Base-by-base conservation (phyloP, 2,797 vertebrate species). In the Tauraco hartlaubi region DNA sequence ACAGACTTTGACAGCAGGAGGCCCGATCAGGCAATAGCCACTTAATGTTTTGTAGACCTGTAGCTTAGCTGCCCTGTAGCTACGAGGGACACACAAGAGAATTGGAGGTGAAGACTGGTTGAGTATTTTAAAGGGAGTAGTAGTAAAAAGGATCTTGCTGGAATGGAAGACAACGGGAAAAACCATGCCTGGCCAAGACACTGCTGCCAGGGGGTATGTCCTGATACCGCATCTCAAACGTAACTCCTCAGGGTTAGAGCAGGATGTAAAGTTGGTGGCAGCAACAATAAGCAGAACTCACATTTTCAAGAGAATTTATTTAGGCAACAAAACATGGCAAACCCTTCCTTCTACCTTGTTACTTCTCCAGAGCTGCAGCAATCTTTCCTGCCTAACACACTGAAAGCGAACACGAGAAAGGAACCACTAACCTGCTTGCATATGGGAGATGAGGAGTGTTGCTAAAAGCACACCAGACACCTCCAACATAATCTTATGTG, bases 1-100 rank as follows among this genome's bases (percentile, higher is more conserved):
- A 71, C 14, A 37, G 68, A 33, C 35, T 41, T 4, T 6, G 48
- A 35, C 29, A 78, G 72, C 0, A 0, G 54, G 35, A 67, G 25
- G 35, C 33, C 33, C 0, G 2, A 48, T 20, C n/a, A 21, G 41
- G 29, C 1, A 0, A 19, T 15, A 26, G 8, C 31, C 13, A 43
- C 29, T 10, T 15, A 33, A 39, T 0, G 2, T 77, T 85, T 49
- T 69, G 16, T 6, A 68, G 63, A 74, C 16, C 18, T 64, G 46
- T 37, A 78, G 16, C 31, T 59, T 23, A 55, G 73, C 49, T 71
- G 54, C 20, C 29, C 41, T 37, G 55, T 6, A 80, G 37, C 41
- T 88, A 12, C 0, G 1, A 85, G 68, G 6, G 20, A 44, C 17
- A 37, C 4, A 6, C 13, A 46, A 44, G 48, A 79, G 83, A 88